Base-by-base conservation (phyloP, 2,888 invertebrate genomes). In the Stictocephala bisonia region DNA sequence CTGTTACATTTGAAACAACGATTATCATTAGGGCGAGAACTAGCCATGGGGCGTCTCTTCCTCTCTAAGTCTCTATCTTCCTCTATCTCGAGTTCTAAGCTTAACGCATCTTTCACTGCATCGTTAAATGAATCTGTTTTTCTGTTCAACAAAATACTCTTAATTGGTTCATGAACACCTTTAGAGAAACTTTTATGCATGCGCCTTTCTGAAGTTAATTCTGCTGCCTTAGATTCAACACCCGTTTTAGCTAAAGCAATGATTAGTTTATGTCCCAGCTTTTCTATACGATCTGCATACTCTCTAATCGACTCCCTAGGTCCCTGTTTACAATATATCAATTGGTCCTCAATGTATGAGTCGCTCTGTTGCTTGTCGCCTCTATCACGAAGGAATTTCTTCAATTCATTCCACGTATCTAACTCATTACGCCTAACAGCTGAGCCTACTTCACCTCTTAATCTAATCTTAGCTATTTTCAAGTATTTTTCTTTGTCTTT, bases 311-410 rank as follows among this genome's bases (percentile, higher is more conserved):
- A 15, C 15, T 56, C 56, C 31, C 18, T 56, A 15, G 1, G 3
- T 1, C 56, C 56, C 22, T 56, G 56, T 31, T 31, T 56, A 56
- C 1, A 2, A 18, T 56, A 56, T 26, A 56, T 56, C 1, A 56
- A 18, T 29, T 56, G 56, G 31, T 56, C 56, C 31, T 56, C 56
- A 15, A 56, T 56, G 13, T 56, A 56, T 2, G 56, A 56, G 2
- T 56, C 56, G 11, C 56, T 56, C 18, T 56, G 56, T 56, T 56
- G 56, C 11, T 56, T 56, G 15, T 56, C 56, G 9, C 56, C 56
- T 15, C 56, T 3, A 3, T 60, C 60, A 1, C 56, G 2, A 26
- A 56, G n/a, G 31, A 56, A 56, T 18, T 29, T 1, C 18, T 56
- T 56, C 13, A 56, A 31, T 2, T 56, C 31, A 1, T n/a, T 27